phyloP scores from a whole-genome alignment of 2,113 vertebrate species.

The Petromus typicus region DNA sequence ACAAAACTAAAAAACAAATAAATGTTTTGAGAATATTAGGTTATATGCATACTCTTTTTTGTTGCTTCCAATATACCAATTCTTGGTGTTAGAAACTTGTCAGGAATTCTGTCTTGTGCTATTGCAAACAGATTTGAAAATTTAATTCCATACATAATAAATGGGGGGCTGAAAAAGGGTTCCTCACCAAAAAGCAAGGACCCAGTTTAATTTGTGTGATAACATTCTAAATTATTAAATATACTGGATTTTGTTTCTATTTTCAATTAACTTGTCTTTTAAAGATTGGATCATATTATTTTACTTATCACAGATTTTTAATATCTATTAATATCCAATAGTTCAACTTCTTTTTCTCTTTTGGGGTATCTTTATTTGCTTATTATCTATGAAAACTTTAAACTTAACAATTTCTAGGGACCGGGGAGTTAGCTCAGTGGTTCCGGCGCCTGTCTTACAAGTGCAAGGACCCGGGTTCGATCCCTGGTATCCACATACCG shows the following conservation, averaged over 20 bases:
- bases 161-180: no score
- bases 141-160: neutral
- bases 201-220: neutral
- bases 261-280: neutral
- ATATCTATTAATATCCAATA: neutral
- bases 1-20: neutral
- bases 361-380: neutral
- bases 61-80: slow-evolving; percentile 9
- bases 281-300: neutral
- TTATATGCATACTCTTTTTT: neutral
- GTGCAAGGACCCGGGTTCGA: no score
- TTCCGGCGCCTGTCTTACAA: no score
- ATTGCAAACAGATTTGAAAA: slow-evolving; percentile 14
- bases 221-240: slow-evolving; percentile 31
- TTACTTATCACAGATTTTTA: neutral
- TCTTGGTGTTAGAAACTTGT: neutral
- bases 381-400: neutral
- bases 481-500: no score
- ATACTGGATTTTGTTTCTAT: neutral
- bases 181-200: neutral
- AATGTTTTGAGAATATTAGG: neutral
- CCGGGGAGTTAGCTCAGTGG: no score
- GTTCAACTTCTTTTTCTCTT: neutral
- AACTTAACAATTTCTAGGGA: neutral
- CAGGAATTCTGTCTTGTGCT: neutral